A percentile compares a stretch with the other conserved stretches of the same genome.
phyloP scores from a whole-genome alignment of 1,140 invertebrate genomes.

The Drosophila bocqueti region DNA sequence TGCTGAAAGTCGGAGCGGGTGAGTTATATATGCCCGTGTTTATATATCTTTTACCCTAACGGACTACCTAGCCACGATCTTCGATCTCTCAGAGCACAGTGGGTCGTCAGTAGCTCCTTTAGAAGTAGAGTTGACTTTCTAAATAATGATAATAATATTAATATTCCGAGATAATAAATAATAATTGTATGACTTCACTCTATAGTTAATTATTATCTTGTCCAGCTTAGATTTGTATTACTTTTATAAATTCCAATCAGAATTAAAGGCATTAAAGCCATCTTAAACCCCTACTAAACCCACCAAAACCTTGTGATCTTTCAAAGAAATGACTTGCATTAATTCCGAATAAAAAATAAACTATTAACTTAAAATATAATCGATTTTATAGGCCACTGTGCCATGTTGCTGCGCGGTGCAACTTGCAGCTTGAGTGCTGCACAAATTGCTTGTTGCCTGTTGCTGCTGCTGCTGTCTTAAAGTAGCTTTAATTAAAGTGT shows the following conservation, averaged over 20 bases:
- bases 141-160: background rate
- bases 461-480: conserved; percentile 37
- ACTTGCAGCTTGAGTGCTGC: conserved; percentile 33
- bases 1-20: conserved; percentile 31
- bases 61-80: conserved; percentile 65
- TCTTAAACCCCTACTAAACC: background rate
- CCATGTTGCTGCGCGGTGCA: conserved; percentile 12
- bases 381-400: conserved; percentile 15
- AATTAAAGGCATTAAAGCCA: background rate
- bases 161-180: background rate
- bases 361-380: conserved; percentile 8
- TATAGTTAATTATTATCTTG: background rate
- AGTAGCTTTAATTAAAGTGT: conserved; percentile 77
- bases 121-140: background rate
- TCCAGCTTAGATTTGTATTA: background rate
- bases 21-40: conserved; percentile 57
- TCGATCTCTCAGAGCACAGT: conserved; percentile 18
- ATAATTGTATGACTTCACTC: background rate
- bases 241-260: background rate
- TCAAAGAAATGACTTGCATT: background rate
- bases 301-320: background rate
- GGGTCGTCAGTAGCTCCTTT: background rate
- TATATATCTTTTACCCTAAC: conserved; percentile 64
- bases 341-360: background rate
- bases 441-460: conserved; percentile 43